Conservation (phyloP, 2,888 invertebrate species). For the Blomia tropicalis region DNA sequence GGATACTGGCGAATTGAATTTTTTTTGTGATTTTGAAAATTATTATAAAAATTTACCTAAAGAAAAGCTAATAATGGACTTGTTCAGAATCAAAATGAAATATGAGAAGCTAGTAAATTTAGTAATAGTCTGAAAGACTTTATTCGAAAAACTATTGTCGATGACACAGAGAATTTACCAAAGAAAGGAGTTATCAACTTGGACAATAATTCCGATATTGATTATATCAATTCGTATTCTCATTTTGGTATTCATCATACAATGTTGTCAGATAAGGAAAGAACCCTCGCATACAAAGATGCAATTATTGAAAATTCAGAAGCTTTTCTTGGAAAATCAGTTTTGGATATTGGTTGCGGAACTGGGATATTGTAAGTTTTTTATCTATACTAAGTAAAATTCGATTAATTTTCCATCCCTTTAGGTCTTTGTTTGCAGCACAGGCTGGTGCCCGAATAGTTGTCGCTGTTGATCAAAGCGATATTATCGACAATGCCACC, state of each 20-base stretch:
- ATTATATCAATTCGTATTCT: slow-evolving; percentile 54
- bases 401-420: no score
- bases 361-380: slow-evolving; percentile 57
- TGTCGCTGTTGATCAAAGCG: slow-evolving; percentile 39
- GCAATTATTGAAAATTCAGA: slow-evolving; percentile 59
- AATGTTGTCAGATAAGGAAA: slow-evolving; percentile 71
- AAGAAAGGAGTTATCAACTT: slow-evolving; percentile 40
- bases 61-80: slow-evolving; percentile 27
- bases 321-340: slow-evolving; percentile 53
- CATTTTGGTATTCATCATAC: slow-evolving; percentile 84
- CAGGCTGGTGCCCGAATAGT: slow-evolving; percentile 70
- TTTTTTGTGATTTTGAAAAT: neutral
- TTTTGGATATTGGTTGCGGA: slow-evolving; percentile 43
- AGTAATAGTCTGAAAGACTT: slow-evolving; percentile 3
- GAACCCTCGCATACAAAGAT: slow-evolving; percentile 71
- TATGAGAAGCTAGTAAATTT: slow-evolving; percentile 16
- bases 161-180: neutral
- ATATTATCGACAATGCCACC: slow-evolving; percentile 38
- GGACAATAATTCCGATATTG: slow-evolving; percentile 34
- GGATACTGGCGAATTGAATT: neutral
- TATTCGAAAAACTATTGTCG: neutral
- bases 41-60: slow-evolving; percentile 25
- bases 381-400: no score
- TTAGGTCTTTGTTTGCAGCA: slow-evolving; percentile 74
- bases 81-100: slow-evolving; percentile 26